Evolutionary conservation across 2,888 invertebrate species (phyloP).

Genomic region (Meloe dianella): DNA sequence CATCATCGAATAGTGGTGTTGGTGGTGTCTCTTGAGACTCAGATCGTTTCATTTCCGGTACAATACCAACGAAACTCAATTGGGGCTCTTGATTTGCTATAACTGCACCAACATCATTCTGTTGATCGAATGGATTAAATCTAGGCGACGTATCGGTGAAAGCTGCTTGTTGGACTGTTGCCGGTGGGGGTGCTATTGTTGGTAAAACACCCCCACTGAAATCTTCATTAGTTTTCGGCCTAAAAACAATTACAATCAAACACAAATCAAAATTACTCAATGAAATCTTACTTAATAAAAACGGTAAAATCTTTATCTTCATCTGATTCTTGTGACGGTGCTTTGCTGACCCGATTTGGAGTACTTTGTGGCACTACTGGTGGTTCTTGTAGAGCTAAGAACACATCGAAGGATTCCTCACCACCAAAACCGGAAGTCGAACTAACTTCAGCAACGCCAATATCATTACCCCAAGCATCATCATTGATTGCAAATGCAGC

Average conservation of each 20-base stretch:
- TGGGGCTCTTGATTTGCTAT: slow-evolving; percentile 47
- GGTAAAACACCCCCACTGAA: slow-evolving; percentile 67
- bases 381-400: slow-evolving; percentile 80
- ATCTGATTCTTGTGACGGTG: slow-evolving; percentile 78
- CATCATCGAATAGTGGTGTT: slow-evolving; percentile 94
- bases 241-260: slow-evolving; percentile 44
- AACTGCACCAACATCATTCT: slow-evolving; percentile 59
- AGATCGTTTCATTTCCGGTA: slow-evolving; percentile 58
- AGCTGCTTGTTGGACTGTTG: slow-evolving; percentile 61
- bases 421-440: slow-evolving; percentile 69
- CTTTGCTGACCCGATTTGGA: slow-evolving; percentile 66
- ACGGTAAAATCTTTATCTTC: slow-evolving; percentile 82
- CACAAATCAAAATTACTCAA: slow-evolving; percentile 4
- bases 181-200: slow-evolving; percentile 77
- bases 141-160: slow-evolving; percentile 70
- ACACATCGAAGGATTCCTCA: slow-evolving; percentile 80
- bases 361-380: slow-evolving; percentile 70
- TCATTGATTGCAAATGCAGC: slow-evolving; percentile 62
- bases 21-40: slow-evolving; percentile 83
- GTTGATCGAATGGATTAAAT: slow-evolving; percentile 80
- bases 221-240: slow-evolving; percentile 64
- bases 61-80: slow-evolving; percentile 40
- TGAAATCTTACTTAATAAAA: slow-evolving; percentile 69
- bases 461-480: slow-evolving; percentile 55
- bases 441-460: slow-evolving; percentile 40